Conservation (phyloP, 30 jellyfish, hydroid and myxozoan species). For the Cassiopea andromeda region DNA sequence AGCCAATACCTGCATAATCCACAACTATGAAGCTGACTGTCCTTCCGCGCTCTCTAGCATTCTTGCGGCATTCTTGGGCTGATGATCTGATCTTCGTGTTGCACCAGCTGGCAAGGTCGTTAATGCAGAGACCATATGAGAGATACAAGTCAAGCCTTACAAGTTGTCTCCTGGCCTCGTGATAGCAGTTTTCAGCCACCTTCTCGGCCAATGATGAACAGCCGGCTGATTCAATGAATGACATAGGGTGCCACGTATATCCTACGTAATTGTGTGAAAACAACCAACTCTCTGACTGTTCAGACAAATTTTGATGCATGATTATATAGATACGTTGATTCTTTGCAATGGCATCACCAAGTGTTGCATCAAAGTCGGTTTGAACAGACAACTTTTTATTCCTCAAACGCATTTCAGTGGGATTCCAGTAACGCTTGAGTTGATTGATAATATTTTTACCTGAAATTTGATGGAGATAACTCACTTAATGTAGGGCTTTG, state of each 20-base stretch:
- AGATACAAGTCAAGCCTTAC: constrained; percentile 79
- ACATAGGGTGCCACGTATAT: constrained; percentile 78
- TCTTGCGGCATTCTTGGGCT: constrained; percentile 43
- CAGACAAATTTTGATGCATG: constrained; percentile 57
- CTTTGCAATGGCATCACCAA: constrained; percentile 48
- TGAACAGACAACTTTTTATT: constrained; percentile 44
- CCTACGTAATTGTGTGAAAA: constrained; percentile 73
- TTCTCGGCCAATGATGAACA: constrained; percentile 53
- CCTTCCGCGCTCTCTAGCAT: constrained; percentile 25
- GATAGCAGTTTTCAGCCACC: constrained; percentile 57
- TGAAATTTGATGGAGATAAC: not conserved
- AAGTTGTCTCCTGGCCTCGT: constrained; percentile 55
- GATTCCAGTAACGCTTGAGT: constrained; percentile 53
- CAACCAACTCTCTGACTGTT: constrained; percentile 10
- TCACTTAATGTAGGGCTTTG: not conserved
- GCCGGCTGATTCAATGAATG: constrained; percentile 42
- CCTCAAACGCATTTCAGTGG: constrained; percentile 25
- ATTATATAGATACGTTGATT: constrained; percentile 75
- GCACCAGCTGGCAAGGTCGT: constrained; percentile 71
- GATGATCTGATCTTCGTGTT: constrained; percentile 36
- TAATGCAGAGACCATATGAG: constrained; percentile 76
- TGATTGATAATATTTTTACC: constrained; percentile 26
- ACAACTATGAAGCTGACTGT: constrained; percentile 77
- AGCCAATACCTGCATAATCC: constrained; percentile 70
- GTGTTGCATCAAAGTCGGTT: constrained; percentile 49